These are phyloP conservation scores for Lagria hirta DNA, from an alignment of 2,888 invertebrate genomes.

Conservation along the genomic window DNA sequence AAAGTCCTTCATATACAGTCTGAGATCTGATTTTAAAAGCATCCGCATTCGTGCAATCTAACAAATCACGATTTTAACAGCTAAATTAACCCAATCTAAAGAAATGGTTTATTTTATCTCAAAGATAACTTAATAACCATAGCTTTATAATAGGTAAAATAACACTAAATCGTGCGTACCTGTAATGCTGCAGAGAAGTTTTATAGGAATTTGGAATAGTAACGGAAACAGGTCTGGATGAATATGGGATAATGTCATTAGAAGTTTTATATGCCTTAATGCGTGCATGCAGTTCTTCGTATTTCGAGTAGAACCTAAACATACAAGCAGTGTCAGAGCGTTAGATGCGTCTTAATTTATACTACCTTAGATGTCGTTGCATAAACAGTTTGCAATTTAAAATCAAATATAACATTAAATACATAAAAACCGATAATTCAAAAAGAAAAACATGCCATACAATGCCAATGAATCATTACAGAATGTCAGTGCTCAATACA, in stretches of 20 bases:
- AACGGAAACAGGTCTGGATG: constrained; percentile 43
- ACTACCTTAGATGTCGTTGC: constrained; percentile 41
- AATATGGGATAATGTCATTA: constrained; percentile 61
- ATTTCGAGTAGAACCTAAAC: constrained; percentile 84
- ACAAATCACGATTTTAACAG: too few relatives aligned
- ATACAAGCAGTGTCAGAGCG: constrained; percentile 47
- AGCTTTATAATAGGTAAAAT: constrained; percentile 11
- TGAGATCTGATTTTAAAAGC: too few relatives aligned
- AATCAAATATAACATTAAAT: constrained; percentile 24
- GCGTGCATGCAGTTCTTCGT: constrained; percentile 83
- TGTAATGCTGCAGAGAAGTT: constrained; percentile 46
- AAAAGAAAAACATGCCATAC: constrained; percentile 10
- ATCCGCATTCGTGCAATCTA: too few relatives aligned
- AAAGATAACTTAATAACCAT: too few relatives aligned
- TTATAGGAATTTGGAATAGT: constrained; percentile 44
- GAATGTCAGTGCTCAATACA: too few relatives aligned
- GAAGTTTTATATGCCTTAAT: constrained; percentile 76
- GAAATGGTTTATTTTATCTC: too few relatives aligned
- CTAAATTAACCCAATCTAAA: too few relatives aligned
- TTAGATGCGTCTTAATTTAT: constrained; percentile 39
- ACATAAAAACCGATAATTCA: constrained; percentile 19
- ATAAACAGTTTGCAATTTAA: constrained; percentile 1
- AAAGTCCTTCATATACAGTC: too few relatives aligned
- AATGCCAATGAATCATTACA: constrained; percentile 5
- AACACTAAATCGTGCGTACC: constrained; percentile 45